Evolutionary conservation across 2,113 vertebrate genomes (phyloP).

Genomic region (Calypte anna): DNA sequence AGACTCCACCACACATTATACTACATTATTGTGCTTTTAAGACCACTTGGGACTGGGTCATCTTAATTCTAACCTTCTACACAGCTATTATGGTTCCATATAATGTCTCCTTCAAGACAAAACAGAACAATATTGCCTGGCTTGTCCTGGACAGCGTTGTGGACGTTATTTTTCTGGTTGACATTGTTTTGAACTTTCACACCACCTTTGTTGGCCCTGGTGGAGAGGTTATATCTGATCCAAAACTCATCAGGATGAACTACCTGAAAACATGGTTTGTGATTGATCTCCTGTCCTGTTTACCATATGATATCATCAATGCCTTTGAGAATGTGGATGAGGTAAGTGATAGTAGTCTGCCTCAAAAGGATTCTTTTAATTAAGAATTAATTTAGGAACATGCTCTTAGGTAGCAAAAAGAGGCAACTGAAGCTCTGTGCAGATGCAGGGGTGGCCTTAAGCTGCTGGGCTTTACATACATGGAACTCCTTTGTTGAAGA

Average conservation of each 20-base stretch:
- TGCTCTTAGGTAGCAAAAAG: neutral
- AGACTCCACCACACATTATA: constrained; percentile 97
- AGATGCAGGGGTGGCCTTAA: neutral
- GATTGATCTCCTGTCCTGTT: constrained; percentile 96
- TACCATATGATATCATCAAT: constrained; percentile 99
- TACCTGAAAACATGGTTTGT: constrained; percentile 99
- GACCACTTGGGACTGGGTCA: constrained; percentile 99
- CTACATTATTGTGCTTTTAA: constrained; percentile 98
- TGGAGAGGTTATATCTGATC: constrained; percentile 97
- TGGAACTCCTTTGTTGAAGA: rapidly evolving
- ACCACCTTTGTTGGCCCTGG: constrained; percentile 96
- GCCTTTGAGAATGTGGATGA: constrained; percentile 99
- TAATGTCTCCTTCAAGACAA: constrained; percentile 96
- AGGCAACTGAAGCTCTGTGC: neutral
- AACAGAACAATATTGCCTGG: constrained; percentile 98
- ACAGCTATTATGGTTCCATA: constrained; percentile 99
- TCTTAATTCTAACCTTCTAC: constrained; percentile 97
- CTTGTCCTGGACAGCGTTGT: constrained; percentile 97
- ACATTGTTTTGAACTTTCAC: constrained; percentile 98
- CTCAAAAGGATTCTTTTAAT: neutral
- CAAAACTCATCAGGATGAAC: constrained; percentile 97
- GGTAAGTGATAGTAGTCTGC: constrained; percentile 72
- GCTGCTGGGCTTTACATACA: neutral
- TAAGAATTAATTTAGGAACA: neutral
- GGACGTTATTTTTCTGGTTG: constrained; percentile 96